Percentiles rank a stretch among this genome's conserved stretches.
Evolutionary conservation across 2,113 vertebrate species (phyloP).

Genomic region (Megatriorchis doriae): DNA sequence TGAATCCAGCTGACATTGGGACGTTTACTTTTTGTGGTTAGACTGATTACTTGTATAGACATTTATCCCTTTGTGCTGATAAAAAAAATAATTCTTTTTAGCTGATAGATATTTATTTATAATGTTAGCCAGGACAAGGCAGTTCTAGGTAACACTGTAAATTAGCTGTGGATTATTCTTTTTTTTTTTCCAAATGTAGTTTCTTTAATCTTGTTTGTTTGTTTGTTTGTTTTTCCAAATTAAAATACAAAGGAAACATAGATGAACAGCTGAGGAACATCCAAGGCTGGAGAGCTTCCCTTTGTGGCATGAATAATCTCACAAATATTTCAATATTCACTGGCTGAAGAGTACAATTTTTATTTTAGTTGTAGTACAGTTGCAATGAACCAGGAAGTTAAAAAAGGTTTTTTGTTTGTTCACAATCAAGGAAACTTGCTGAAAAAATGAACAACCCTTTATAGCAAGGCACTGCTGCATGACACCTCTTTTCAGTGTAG

Average conservation of each 20-base stretch:
- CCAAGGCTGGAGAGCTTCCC: not conserved
- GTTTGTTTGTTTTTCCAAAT: no score
- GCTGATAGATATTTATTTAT: not conserved
- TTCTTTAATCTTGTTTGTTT: not conserved
- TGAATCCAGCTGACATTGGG: not conserved
- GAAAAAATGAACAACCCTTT: not conserved
- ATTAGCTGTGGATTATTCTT: not conserved
- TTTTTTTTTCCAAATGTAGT: not conserved
- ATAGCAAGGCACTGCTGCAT: not conserved
- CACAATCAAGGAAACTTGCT: not conserved
- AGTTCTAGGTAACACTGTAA: not conserved
- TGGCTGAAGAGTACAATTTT: not conserved
- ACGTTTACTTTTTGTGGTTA: not conserved
- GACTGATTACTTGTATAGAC: not conserved
- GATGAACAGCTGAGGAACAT: not conserved
- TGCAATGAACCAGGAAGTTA: not conserved
- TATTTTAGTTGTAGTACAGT: not conserved
- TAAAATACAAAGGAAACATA: not conserved
- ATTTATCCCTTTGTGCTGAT: not conserved
- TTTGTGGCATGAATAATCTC: not conserved
- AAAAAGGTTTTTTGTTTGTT: not conserved
- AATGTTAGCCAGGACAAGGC: not conserved
- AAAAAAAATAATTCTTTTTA: not conserved
- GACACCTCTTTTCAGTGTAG: slow-evolving; percentile 3
- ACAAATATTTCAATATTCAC: not conserved